phyloP scores from a whole-genome alignment of 2,888 invertebrate species.

The Acheta domesticus region DNA sequence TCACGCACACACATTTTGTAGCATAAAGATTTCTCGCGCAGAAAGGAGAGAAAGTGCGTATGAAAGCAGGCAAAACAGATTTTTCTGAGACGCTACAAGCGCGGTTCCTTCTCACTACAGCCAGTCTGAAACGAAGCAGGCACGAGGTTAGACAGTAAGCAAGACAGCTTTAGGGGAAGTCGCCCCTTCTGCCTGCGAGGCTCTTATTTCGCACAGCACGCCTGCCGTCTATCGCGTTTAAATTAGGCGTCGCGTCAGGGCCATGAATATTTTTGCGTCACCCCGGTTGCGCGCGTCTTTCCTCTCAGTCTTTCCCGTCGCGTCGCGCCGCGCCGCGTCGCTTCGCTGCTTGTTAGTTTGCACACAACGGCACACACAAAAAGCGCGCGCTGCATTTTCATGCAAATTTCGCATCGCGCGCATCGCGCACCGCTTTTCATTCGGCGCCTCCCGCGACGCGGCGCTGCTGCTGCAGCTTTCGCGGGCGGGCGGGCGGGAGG shows the following conservation, averaged over 20 bases:
- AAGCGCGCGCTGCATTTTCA: not conserved
- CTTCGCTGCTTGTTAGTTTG: not conserved
- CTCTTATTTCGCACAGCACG: not conserved
- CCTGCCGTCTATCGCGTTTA: conserved; percentile 3
- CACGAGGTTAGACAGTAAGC: too few species aligned
- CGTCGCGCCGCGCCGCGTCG: not conserved
- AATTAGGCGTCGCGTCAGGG: not conserved
- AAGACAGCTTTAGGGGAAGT: too few species aligned
- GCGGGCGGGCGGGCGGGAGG: not conserved
- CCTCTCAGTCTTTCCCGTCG: not conserved
- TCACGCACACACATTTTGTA: too few species aligned
- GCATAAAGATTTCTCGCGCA: too few species aligned
- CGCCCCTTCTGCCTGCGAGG: not conserved
- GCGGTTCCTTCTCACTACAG: too few species aligned
- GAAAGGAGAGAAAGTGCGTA: too few species aligned
- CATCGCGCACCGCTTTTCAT: not conserved
- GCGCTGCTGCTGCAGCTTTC: not conserved
- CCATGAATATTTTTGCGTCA: not conserved
- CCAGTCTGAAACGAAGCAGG: too few species aligned
- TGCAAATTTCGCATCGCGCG: not conserved
- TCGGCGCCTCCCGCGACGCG: not conserved
- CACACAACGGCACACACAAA: not conserved
- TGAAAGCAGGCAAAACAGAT: too few species aligned
- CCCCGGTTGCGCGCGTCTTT: not conserved
- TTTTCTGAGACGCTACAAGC: too few species aligned